Conservation (phyloP, 2,797 vertebrate species). For the Varecia variegata region DNA sequence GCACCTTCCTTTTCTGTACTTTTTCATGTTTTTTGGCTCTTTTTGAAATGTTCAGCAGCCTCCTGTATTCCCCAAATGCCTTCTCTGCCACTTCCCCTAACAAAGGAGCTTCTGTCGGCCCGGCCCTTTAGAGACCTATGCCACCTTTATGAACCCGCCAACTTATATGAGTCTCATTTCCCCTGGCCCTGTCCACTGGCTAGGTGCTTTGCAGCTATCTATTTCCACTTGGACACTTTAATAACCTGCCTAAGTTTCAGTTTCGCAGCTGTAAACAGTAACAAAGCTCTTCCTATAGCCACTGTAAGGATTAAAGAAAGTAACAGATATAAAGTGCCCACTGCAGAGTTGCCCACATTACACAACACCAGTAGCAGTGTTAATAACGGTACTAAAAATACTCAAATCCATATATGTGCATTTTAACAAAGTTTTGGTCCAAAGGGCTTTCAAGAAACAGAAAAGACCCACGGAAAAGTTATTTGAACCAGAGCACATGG, state of each 20-base stretch:
- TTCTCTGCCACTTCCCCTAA: not conserved
- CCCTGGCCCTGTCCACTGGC: not conserved
- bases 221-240: not conserved
- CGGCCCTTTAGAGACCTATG: not conserved
- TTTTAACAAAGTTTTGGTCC: slow-evolving; percentile 35
- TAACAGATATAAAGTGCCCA: not conserved
- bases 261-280: not conserved
- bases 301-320: not conserved
- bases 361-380: not conserved
- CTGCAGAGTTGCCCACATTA: not conserved
- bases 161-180: not conserved
- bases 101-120: not conserved
- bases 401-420: not conserved
- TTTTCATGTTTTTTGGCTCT: not conserved
- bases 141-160: not conserved
- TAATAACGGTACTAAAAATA: not conserved
- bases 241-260: not conserved
- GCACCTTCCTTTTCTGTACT: not conserved
- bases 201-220: not conserved
- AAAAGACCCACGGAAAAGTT: not conserved
- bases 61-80: not conserved
- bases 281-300: not conserved
- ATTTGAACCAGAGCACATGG: not conserved
- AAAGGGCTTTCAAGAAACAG: not conserved
- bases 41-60: not conserved